Percentiles rank a stretch among this genome's conserved stretches.
Conservation (phyloP, 2,797 vertebrate species). For the Malacoraja senta region DNA sequence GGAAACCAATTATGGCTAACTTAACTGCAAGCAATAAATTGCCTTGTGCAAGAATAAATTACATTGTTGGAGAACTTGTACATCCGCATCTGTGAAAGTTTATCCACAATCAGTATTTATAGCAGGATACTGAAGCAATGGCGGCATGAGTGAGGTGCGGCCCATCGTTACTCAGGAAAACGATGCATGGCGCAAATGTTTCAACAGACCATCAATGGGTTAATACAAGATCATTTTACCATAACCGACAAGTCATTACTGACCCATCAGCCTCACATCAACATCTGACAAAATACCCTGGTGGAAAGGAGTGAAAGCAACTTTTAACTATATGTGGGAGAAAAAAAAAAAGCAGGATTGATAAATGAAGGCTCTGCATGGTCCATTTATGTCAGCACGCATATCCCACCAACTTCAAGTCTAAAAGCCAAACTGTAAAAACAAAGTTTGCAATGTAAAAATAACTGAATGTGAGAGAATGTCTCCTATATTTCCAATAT, state of each 20-base stretch:
- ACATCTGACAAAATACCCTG: neutral
- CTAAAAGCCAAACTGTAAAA: neutral
- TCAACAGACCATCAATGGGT: neutral
- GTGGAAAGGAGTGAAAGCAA: neutral
- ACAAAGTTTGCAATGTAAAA: neutral
- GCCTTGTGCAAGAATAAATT: neutral
- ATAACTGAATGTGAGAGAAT: no score
- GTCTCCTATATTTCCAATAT: no score
- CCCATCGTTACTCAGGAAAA: neutral
- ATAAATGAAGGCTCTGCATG: neutral
- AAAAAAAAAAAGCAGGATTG: neutral
- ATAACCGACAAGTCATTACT: neutral
- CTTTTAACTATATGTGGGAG: neutral
- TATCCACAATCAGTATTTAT: neutral
- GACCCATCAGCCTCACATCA: neutral
- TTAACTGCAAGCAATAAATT: neutral
- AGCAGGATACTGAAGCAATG: neutral
- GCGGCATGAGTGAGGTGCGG: neutral
- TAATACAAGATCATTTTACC: neutral
- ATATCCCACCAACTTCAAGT: neutral
- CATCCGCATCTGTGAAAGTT: neutral
- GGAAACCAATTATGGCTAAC: neutral
- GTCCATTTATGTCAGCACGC: neutral
- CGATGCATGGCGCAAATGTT: neutral
- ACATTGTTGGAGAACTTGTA: neutral